phyloP scores from a whole-genome alignment of 2,797 vertebrate species.

The Arremon aurantiirostris region DNA sequence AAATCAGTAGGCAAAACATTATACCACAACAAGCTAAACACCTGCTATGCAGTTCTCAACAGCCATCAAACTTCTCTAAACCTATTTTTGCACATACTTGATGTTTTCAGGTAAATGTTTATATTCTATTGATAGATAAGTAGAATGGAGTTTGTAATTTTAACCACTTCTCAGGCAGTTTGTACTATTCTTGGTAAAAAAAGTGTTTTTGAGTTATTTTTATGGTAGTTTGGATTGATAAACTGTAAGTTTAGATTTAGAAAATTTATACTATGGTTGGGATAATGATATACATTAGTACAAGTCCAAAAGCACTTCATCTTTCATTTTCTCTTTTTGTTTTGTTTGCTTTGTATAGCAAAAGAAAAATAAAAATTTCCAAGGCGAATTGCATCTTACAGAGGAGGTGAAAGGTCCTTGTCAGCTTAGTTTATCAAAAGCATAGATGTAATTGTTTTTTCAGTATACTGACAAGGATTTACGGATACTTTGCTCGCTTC shows the following conservation, averaged over 20 bases:
- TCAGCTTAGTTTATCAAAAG: constrained; percentile 44
- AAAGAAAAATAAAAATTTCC: constrained; percentile 19
- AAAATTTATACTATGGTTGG: neutral
- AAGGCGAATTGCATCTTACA: constrained; percentile 36
- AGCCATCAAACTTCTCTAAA: neutral
- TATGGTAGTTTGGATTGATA: neutral
- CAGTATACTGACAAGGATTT: constrained; percentile 2
- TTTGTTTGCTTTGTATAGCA: neutral
- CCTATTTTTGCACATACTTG: neutral
- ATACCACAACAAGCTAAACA: neutral
- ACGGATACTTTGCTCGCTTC: neutral
- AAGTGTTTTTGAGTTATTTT: neutral
- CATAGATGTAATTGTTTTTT: constrained; percentile 34
- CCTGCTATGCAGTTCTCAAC: neutral
- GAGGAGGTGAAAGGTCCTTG: constrained; percentile 28
- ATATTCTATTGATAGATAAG: neutral
- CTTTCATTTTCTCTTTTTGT: neutral
- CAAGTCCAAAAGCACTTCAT: neutral
- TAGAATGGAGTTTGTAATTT: neutral
- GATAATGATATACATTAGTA: neutral
- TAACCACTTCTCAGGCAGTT: neutral
- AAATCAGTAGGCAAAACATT: neutral
- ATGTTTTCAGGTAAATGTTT: neutral
- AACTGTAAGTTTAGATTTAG: neutral
- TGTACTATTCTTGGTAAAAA: neutral